These are phyloP conservation scores for Ophioderma brevispina DNA, from an alignment of 35 echinoderm and acorn worm genomes.

Conservation along the genomic window DNA sequence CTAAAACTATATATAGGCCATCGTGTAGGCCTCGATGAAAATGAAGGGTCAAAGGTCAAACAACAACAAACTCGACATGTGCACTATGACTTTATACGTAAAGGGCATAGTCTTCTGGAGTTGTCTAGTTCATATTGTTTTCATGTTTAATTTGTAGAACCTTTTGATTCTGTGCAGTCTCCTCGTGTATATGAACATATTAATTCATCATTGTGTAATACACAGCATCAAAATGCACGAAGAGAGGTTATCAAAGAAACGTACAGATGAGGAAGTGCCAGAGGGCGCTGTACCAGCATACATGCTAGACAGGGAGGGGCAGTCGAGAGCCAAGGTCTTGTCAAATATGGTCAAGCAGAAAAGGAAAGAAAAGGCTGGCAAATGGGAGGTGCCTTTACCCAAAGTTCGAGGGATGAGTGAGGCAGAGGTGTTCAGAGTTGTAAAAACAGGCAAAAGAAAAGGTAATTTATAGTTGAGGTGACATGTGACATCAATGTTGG, in stretches of 20 bases:
- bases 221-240: slow-evolving; percentile 99
- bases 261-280: slow-evolving; percentile 84
- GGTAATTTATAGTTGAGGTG: slow-evolving; percentile 58
- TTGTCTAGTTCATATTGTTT: no score
- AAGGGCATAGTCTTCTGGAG: no score
- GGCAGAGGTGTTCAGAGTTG: slow-evolving; percentile 93
- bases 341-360: slow-evolving; percentile 99
- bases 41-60: no score
- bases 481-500: no score
- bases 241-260: slow-evolving; percentile 90
- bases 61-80: no score
- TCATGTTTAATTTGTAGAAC: no score
- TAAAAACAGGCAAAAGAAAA: slow-evolving; percentile 94
- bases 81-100: no score
- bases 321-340: slow-evolving; percentile 90
- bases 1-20: no score
- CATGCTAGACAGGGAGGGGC: slow-evolving; percentile 92
- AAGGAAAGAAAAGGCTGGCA: slow-evolving; percentile 97
- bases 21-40: no score
- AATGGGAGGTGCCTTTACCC: slow-evolving; percentile 97
- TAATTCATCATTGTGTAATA: no score
- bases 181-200: no score
- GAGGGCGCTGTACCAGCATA: slow-evolving; percentile 98
- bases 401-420: slow-evolving; percentile 87
- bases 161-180: no score